phyloP scores from a whole-genome alignment of 2,888 invertebrate genomes.

The Sinotaia quadrata region DNA sequence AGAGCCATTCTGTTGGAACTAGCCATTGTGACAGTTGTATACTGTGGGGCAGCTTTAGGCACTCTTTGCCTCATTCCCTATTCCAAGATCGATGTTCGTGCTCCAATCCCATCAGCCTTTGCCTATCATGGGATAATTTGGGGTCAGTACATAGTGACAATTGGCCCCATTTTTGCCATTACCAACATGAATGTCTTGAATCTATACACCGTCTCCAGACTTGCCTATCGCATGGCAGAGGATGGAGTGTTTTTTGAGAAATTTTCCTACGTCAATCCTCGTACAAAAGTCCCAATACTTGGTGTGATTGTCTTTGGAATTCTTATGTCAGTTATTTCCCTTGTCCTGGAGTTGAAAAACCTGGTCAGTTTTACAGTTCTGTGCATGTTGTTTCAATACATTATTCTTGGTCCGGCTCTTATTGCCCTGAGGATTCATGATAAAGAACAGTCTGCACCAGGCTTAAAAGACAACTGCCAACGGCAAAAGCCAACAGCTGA shows the following conservation, averaged over 20 bases:
- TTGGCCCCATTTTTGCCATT: conserved; percentile 63
- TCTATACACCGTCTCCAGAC: conserved; percentile 86
- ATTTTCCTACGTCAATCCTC: conserved; percentile 80
- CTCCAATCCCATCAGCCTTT: conserved; percentile 66
- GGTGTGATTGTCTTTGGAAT: conserved; percentile 59
- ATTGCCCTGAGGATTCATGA: conserved; percentile 83
- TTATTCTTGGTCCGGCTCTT: conserved; percentile 89
- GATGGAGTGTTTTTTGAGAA: conserved; percentile 86
- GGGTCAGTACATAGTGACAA: conserved; percentile 60
- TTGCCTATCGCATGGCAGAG: conserved; percentile 90
- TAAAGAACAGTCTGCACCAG: background rate
- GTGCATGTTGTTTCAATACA: conserved; percentile 75
- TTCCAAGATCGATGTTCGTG: conserved; percentile 52
- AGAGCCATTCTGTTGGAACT: conserved; percentile 65
- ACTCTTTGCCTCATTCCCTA: conserved; percentile 62
- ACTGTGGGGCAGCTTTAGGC: conserved; percentile 55
- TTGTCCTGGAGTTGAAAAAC: conserved; percentile 88
- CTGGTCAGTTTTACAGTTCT: conserved; percentile 94
- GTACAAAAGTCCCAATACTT: conserved; percentile 77
- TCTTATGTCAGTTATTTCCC: conserved; percentile 77
- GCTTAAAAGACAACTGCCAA: too few species aligned
- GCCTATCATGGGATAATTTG: conserved; percentile 53
- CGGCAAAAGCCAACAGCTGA: too few species aligned
- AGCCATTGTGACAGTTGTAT: conserved; percentile 54
- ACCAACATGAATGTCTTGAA: conserved; percentile 78